Conservation (phyloP, 2,113 vertebrate species). For the Anarrhichthys ocellatus region DNA sequence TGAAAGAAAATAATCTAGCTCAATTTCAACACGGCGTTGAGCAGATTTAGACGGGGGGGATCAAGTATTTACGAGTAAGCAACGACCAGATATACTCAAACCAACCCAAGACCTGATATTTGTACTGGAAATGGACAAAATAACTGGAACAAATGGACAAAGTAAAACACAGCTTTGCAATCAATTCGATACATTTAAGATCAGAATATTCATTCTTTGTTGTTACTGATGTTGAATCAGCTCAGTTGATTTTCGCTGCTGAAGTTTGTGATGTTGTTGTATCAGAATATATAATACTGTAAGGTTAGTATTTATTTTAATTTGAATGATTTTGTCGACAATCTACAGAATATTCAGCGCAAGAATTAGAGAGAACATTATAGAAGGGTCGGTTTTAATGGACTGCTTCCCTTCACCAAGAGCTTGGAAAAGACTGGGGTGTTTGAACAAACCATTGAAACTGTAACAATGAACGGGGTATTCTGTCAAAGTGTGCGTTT, state of each 20-base stretch:
- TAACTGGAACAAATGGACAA: neutral
- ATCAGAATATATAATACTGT: neutral
- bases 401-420: slow-evolving; percentile 32
- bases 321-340: neutral
- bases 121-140: neutral
- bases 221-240: neutral
- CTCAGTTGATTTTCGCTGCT: neutral
- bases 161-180: neutral
- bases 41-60: neutral
- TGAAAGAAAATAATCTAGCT: neutral
- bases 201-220: neutral
- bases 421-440: slow-evolving; percentile 40
- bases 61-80: neutral
- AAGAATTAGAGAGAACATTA: neutral
- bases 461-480: slow-evolving; percentile 64
- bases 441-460: slow-evolving; percentile 74
- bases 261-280: neutral
- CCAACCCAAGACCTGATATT: neutral
- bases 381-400: neutral
- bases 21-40: neutral
- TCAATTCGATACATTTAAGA: neutral
- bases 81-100: neutral
- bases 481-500: slow-evolving; percentile 16
- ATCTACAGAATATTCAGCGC: neutral
- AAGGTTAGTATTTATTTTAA: slow-evolving; percentile 1